Evolutionary conservation across 2,797 vertebrate species (phyloP).

Genomic region (Mormyrops attenuatus): DNA sequence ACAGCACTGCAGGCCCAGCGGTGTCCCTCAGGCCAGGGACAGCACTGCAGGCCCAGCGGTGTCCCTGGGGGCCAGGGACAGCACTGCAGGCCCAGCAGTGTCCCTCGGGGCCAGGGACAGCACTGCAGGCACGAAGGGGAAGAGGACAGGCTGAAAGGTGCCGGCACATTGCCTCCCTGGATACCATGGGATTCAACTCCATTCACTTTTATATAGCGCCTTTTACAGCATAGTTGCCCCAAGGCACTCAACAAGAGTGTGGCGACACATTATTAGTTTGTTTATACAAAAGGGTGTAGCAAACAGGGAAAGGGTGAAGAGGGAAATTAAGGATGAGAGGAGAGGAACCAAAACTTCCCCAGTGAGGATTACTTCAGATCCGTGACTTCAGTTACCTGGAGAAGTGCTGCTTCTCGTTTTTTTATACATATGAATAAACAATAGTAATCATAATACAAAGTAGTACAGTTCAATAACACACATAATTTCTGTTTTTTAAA

Average conservation of each 20-base stretch:
- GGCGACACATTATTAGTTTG: not conserved
- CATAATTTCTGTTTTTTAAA: not conserved
- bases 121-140: not conserved
- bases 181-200: not conserved
- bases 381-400: not conserved
- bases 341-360: not conserved
- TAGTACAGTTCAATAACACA: not conserved
- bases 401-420: not conserved
- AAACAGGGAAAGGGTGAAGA: not conserved
- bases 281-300: not conserved
- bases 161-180: not conserved
- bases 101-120: too few species aligned
- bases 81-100: not conserved
- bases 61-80: too few species aligned
- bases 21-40: fast-evolving
- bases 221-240: not conserved
- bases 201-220: not conserved
- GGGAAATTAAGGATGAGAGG: not conserved
- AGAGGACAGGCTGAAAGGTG: not conserved
- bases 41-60: not conserved
- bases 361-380: not conserved
- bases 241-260: not conserved
- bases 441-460: not conserved
- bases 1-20: not conserved
- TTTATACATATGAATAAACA: not conserved